phyloP scores from a whole-genome alignment of 2,888 invertebrate genomes.

The Cheilosia vulpina region DNA sequence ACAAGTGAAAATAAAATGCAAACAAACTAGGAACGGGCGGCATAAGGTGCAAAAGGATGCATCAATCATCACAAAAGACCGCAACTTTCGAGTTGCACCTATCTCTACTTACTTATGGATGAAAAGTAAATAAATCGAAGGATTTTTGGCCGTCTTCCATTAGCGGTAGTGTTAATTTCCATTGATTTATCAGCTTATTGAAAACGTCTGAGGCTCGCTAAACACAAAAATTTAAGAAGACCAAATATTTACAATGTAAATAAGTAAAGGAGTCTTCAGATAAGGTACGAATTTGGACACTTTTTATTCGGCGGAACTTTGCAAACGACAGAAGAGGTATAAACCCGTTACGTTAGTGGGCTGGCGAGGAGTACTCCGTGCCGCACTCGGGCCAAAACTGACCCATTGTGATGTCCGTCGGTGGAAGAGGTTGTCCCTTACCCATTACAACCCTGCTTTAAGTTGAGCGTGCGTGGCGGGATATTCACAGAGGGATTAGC shows the following conservation, averaged over 20 bases:
- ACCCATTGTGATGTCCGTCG: too few relatives aligned
- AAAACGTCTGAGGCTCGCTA: background rate
- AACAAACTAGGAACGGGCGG: background rate
- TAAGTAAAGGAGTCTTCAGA: background rate
- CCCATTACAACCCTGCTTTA: too few relatives aligned
- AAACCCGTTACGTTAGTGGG: too few relatives aligned
- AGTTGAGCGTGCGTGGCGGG: too few relatives aligned
- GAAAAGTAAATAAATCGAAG: background rate
- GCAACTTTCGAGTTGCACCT: background rate
- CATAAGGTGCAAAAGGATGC: background rate
- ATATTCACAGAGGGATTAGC: too few relatives aligned
- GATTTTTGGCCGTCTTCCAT: slow-evolving; percentile 6
- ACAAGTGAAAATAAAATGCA: slow-evolving; percentile 3
- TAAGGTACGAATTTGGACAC: background rate
- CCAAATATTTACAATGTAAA: background rate
- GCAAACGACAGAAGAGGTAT: too few relatives aligned
- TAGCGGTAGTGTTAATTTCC: slow-evolving; percentile 27
- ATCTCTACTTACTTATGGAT: background rate
- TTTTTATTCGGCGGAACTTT: too few relatives aligned
- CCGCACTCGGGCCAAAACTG: too few relatives aligned
- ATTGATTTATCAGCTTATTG: background rate
- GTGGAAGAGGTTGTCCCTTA: too few relatives aligned
- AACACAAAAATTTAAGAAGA: background rate
- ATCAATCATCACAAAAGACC: background rate
- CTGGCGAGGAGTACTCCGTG: too few relatives aligned